phyloP scores from a whole-genome alignment of 2,113 vertebrate species.

The Dromaius novaehollandiae region DNA sequence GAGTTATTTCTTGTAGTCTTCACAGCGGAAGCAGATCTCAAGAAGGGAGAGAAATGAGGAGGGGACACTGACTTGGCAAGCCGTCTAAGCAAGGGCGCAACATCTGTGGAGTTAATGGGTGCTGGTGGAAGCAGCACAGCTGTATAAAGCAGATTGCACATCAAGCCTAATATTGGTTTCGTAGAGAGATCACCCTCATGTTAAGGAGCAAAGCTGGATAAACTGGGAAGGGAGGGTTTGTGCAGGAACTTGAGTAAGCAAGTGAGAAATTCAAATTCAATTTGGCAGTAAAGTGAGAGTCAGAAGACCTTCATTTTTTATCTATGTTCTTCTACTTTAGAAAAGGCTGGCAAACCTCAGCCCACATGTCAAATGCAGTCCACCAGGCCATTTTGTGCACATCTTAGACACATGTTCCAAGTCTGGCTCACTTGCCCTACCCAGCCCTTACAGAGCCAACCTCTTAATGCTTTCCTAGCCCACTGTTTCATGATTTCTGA shows the following conservation, averaged over 20 bases:
- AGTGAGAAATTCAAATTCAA: not conserved
- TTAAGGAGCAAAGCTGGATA: not conserved
- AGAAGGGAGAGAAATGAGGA: not conserved
- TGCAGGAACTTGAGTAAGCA: not conserved
- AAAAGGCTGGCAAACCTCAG: not conserved
- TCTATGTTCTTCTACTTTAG: not conserved
- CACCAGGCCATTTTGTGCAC: not conserved
- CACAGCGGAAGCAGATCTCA: not conserved
- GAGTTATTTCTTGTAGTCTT: not conserved
- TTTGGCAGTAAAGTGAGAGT: not conserved
- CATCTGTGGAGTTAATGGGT: fast-evolving
- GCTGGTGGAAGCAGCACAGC: not conserved
- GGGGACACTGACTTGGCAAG: not conserved
- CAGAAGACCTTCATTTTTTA: not conserved
- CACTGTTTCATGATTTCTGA: not conserved
- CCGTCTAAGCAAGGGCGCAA: not conserved
- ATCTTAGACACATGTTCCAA: not conserved
- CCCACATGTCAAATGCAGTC: not conserved
- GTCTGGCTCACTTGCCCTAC: not conserved
- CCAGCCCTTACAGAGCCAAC: not conserved
- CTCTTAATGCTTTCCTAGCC: not conserved
- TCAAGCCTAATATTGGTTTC: not conserved
- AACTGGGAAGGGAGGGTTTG: not conserved
- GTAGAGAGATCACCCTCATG: not conserved
- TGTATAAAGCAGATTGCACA: not conserved